Conservation (phyloP, 2,113 vertebrate species). For the Brachyhypopomus occidentalis region DNA sequence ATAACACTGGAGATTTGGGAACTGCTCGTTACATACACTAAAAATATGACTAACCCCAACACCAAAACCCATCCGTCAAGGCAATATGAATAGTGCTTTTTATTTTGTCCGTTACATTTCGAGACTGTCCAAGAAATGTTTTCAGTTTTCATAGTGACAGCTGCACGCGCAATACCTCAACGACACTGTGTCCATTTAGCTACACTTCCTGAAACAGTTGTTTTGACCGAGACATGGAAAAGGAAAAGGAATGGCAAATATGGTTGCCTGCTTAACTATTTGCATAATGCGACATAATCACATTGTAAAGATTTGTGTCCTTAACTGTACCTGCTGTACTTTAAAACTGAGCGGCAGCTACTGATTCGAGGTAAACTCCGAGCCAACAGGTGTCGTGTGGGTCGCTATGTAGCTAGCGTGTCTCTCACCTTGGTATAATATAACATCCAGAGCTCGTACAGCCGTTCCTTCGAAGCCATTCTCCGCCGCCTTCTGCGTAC, state of each 20-base stretch:
- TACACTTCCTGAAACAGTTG: conserved; percentile 49
- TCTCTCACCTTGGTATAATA: conserved; percentile 88
- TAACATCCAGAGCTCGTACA: conserved; percentile 90
- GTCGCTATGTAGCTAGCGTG: conserved; percentile 50
- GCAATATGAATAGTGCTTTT: not conserved
- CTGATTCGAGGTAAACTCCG: conserved; percentile 1
- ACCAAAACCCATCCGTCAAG: not conserved
- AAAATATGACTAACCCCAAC: not conserved
- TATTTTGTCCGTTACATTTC: too few species aligned
- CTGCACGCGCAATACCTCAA: too few species aligned
- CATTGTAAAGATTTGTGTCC: too few species aligned
- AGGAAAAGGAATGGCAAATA: not conserved
- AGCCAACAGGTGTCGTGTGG: conserved; percentile 67
- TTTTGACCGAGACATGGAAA: not conserved
- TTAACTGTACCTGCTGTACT: too few species aligned
- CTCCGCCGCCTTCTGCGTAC: conserved; percentile 61
- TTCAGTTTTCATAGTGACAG: not conserved
- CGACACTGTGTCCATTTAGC: not conserved
- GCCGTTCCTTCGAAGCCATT: conserved; percentile 88
- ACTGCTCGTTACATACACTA: not conserved
- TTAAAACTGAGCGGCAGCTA: not conserved
- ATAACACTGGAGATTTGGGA: not conserved
- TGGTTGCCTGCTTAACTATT: not conserved
- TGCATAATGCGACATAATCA: not conserved
- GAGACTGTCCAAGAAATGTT: too few species aligned